Percentiles rank a stretch among this genome's conserved stretches.
phyloP scores from a whole-genome alignment of 2,113 vertebrate species.

The Riparia riparia region DNA sequence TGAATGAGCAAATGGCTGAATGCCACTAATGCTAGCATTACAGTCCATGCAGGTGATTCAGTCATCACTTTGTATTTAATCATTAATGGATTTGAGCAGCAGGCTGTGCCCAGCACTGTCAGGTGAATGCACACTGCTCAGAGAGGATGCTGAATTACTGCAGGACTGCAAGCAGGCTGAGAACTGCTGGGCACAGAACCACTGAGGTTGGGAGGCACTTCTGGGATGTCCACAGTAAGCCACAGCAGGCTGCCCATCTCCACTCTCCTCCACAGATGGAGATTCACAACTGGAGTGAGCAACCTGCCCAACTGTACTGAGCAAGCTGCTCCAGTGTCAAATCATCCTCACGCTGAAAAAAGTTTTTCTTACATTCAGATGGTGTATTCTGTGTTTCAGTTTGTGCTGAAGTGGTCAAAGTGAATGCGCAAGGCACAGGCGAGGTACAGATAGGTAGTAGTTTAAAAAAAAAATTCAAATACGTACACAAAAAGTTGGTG shows the following conservation, averaged over 20 bases:
- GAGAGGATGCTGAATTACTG: background rate
- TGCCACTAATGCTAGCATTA: background rate
- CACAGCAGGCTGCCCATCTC: background rate
- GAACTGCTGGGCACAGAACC: background rate
- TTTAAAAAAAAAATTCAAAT: background rate
- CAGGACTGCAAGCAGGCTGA: background rate
- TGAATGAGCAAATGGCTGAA: background rate
- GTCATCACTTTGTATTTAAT: background rate
- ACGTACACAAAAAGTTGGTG: background rate
- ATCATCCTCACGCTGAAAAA: background rate
- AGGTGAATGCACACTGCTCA: background rate
- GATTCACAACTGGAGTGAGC: background rate
- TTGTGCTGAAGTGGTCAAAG: background rate
- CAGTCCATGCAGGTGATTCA: background rate
- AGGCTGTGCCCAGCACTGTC: background rate
- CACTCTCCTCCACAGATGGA: background rate
- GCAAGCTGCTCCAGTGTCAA: background rate
- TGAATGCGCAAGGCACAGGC: background rate
- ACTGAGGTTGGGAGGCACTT: background rate
- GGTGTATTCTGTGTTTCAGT: background rate
- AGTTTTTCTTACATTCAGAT: background rate
- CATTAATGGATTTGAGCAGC: background rate
- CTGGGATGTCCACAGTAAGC: background rate
- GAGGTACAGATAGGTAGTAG: background rate
- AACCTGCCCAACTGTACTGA: background rate